A percentile compares a stretch with the other conserved stretches of the same genome.
These are phyloP conservation scores for Scrobipalpa costella DNA, from an alignment of 2,888 invertebrate species.

Conservation along the genomic window DNA sequence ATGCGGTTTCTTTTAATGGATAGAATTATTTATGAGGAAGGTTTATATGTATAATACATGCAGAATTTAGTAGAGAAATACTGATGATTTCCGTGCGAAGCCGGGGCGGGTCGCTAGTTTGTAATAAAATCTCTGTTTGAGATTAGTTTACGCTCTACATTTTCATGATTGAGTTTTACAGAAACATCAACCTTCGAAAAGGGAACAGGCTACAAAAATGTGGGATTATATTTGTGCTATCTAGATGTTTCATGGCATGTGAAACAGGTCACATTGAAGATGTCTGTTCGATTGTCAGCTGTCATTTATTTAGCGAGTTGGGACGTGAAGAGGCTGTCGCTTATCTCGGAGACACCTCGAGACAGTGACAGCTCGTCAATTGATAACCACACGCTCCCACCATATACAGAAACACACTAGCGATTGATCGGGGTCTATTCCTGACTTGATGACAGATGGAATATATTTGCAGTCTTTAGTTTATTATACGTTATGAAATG, in stretches of 20 bases:
- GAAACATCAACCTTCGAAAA: too few relatives aligned
- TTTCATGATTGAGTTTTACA: too few relatives aligned
- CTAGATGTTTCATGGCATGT: slow-evolving; percentile 4
- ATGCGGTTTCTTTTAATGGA: too few relatives aligned
- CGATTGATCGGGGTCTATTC: not conserved
- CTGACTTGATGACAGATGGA: not conserved
- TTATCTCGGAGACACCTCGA: not conserved
- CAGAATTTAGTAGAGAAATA: too few relatives aligned
- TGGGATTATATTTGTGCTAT: not conserved
- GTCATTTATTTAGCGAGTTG: slow-evolving; percentile 13
- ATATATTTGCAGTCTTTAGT: not conserved
- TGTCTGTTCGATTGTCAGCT: slow-evolving; percentile 1
- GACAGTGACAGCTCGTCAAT: slow-evolving; percentile 6
- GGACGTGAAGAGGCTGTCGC: slow-evolving; percentile 15
- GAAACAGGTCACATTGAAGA: slow-evolving; percentile 5
- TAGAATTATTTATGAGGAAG: too few relatives aligned
- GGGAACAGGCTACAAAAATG: not conserved
- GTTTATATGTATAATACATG: too few relatives aligned
- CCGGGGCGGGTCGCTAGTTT: too few relatives aligned
- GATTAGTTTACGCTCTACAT: too few relatives aligned
- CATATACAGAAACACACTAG: not conserved
- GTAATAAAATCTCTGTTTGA: too few relatives aligned
- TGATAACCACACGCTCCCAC: slow-evolving; percentile 10
- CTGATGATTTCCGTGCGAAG: too few relatives aligned
- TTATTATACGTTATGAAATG: not conserved